Conservation (phyloP, 2,797 vertebrate species). For the Petrocephalus sullivani region DNA sequence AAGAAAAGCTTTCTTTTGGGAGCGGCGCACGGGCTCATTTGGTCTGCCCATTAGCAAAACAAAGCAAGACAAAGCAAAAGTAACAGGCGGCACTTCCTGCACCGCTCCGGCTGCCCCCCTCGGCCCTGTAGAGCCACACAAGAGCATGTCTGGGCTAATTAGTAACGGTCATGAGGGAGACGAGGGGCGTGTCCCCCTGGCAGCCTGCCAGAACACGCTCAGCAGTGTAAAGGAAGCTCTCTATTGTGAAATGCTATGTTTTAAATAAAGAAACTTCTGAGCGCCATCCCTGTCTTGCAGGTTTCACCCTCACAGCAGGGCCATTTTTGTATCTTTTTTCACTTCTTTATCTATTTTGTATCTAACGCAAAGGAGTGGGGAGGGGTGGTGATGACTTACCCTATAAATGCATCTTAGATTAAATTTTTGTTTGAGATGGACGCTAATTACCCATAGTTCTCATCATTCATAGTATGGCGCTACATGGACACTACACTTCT, state of each 20-base stretch:
- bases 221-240: background rate
- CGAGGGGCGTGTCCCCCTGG: background rate
- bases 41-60: background rate
- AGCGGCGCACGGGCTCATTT: background rate
- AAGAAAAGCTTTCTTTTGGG: background rate
- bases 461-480: conserved; percentile 41
- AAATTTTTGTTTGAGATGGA: background rate
- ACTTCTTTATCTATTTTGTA: too few species aligned
- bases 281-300: conserved; percentile 16
- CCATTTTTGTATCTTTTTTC: conserved; percentile 29
- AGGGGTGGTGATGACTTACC: conserved; percentile 58
- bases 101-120: background rate
- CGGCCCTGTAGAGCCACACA: background rate
- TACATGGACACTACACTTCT: background rate
- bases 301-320: conserved; percentile 35
- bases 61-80: background rate
- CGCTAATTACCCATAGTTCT: conserved; percentile 5
- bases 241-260: background rate
- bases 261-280: conserved; percentile 25
- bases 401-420: conserved; percentile 53
- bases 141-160: conserved; percentile 5
- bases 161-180: background rate
- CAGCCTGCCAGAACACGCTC: background rate
- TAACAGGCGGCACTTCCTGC: background rate
- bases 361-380: background rate